Evolutionary conservation across 2,888 invertebrate genomes (phyloP).

Genomic region (Mythimna albipuncta): DNA sequence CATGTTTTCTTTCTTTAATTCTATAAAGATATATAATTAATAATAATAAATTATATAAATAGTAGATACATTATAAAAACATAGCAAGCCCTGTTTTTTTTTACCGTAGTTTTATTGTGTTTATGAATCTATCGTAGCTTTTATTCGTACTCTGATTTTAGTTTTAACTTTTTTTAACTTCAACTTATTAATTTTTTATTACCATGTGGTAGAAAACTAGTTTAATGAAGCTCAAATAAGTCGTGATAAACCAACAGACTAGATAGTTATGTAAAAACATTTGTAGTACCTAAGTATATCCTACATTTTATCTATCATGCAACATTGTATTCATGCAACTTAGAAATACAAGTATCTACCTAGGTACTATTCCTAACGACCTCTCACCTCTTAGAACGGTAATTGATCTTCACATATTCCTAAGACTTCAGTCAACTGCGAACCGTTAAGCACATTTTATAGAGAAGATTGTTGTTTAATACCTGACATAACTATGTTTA

Average conservation of each 20-base stretch:
- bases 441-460: constrained; percentile 20
- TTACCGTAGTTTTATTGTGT: too few relatives aligned
- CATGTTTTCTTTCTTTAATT: too few relatives aligned
- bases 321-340: constrained; percentile 30
- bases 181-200: neutral
- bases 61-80: too few relatives aligned
- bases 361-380: constrained; percentile 1
- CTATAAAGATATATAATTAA: too few relatives aligned
- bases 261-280: neutral
- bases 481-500: constrained; percentile 27
- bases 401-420: constrained; percentile 11
- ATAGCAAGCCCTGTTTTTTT: too few relatives aligned
- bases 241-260: neutral
- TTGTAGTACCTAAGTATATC: neutral
- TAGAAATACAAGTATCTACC: neutral
- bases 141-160: too few relatives aligned
- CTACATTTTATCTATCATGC: constrained; percentile 13
- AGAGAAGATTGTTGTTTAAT: constrained; percentile 11
- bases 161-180: too few relatives aligned
- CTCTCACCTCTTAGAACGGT: constrained; percentile 9
- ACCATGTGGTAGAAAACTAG: neutral
- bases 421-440: constrained; percentile 8
- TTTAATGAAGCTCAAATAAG: neutral
- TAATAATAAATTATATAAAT: too few relatives aligned
- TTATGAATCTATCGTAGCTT: too few relatives aligned